phyloP scores from a whole-genome alignment of 2,113 vertebrate species.

The Indri indri region DNA sequence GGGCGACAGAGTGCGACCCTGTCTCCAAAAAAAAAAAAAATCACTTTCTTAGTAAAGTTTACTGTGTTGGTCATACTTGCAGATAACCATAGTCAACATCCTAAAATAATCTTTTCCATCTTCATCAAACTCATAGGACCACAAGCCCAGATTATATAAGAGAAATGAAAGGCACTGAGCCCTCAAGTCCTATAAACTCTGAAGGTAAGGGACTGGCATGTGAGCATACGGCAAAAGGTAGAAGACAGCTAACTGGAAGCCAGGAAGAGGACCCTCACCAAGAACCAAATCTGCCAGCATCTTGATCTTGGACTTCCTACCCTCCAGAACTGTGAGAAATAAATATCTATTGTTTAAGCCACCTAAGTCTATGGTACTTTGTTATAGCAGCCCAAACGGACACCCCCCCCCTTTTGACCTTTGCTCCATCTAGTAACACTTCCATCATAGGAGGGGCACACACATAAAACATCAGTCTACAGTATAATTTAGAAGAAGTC shows the following conservation, averaged over 20 bases:
- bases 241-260: not conserved
- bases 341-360: not conserved
- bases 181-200: not conserved
- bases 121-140: constrained; percentile 23
- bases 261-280: not conserved
- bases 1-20: too few species aligned
- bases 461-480: not conserved
- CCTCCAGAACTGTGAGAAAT: not conserved
- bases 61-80: not conserved
- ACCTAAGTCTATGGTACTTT: not conserved
- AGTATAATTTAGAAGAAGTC: not conserved
- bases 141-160: not conserved
- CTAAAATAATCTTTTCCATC: constrained; percentile 10
- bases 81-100: not conserved
- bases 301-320: not conserved
- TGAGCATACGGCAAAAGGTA: not conserved
- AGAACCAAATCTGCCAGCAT: not conserved
- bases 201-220: not conserved
- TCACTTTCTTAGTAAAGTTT: not conserved
- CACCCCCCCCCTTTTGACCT: not conserved
- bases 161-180: not conserved
- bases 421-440: constrained; percentile 1
- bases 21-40: too few species aligned
- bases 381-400: not conserved
- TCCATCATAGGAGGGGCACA: not conserved